These are phyloP conservation scores for Harmothoe impar DNA, from an alignment of 2,888 invertebrate species.

Conservation along the genomic window DNA sequence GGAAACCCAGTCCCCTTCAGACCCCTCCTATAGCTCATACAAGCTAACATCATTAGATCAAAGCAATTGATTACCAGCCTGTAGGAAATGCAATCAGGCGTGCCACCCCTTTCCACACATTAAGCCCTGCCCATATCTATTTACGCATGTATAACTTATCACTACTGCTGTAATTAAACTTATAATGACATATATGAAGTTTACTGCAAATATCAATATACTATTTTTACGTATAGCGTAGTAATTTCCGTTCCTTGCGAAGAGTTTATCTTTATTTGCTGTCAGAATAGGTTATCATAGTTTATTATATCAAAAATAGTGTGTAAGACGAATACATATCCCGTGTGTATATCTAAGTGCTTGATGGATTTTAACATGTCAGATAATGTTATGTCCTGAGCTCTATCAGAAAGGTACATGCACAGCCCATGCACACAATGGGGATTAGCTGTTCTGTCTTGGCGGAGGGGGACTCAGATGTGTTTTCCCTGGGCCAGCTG, in stretches of 20 bases:
- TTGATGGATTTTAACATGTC: too few relatives aligned
- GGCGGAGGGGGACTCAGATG: too few relatives aligned
- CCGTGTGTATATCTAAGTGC: too few relatives aligned
- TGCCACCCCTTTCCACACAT: background rate
- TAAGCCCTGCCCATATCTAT: background rate
- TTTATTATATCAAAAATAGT: too few relatives aligned
- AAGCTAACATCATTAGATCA: slow-evolving; percentile 21
- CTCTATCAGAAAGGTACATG: too few relatives aligned
- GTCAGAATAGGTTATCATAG: too few relatives aligned
- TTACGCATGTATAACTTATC: background rate
- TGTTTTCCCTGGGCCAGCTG: too few relatives aligned
- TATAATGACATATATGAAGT: background rate
- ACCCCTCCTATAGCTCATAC: background rate
- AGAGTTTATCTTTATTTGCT: too few relatives aligned
- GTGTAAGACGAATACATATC: too few relatives aligned
- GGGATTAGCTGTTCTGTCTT: too few relatives aligned
- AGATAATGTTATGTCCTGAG: too few relatives aligned
- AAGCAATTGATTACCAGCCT: slow-evolving; percentile 1
- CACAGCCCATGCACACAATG: too few relatives aligned
- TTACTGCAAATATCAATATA: background rate
- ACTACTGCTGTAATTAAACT: background rate
- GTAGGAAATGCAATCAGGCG: background rate
- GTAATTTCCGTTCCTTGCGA: background rate
- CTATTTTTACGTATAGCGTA: background rate
- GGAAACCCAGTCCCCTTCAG: background rate